These are phyloP conservation scores for Aegypius monachus DNA, from an alignment of 2,113 vertebrate species.

Conservation along the genomic window DNA sequence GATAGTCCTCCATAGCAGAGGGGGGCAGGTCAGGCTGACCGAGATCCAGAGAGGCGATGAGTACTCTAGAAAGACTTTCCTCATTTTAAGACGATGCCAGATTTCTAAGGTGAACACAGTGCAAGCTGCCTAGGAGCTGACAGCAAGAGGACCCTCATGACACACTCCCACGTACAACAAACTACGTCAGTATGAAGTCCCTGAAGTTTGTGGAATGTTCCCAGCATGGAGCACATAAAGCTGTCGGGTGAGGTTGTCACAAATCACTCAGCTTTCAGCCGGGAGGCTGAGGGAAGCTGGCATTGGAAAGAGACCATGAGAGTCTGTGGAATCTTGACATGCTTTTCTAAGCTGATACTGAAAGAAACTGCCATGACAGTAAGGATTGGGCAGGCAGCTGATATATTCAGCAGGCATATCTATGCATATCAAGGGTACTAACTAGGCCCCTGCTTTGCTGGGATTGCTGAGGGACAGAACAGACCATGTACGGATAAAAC, in stretches of 20 bases:
- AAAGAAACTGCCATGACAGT: background rate
- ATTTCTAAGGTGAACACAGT: background rate
- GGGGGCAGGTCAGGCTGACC: fast-evolving
- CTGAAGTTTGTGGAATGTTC: background rate
- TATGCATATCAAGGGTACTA: background rate
- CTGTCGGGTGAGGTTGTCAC: background rate
- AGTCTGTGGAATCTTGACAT: background rate
- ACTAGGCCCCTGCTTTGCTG: background rate
- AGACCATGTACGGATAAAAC: background rate
- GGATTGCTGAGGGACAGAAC: background rate
- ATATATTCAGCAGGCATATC: background rate
- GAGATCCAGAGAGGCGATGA: background rate
- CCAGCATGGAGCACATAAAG: background rate
- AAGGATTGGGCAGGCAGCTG: background rate
- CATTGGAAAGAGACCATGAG: background rate
- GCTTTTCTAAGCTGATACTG: background rate
- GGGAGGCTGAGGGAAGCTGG: background rate
- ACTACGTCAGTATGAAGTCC: background rate
- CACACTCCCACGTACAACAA: background rate
- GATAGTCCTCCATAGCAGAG: background rate
- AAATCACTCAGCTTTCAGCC: background rate
- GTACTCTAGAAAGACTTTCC: background rate
- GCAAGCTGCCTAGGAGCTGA: background rate
- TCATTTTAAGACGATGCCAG: background rate
- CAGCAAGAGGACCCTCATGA: background rate